Conservation (phyloP, 2,797 vertebrate species). For the Vireo griseus region DNA sequence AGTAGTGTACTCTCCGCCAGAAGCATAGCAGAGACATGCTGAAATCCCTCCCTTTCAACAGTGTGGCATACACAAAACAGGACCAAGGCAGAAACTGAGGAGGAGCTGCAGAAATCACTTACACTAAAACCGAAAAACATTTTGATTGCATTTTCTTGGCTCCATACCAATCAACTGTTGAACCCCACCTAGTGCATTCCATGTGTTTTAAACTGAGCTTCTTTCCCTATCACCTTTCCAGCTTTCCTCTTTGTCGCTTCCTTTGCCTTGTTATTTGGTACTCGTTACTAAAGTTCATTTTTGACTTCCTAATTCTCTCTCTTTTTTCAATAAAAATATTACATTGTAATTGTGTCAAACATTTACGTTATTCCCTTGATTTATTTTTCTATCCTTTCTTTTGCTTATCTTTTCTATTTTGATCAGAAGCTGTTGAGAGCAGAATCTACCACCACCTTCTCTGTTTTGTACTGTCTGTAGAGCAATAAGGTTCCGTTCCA, state of each 20-base stretch:
- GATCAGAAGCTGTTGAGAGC: background rate
- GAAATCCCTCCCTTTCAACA: background rate
- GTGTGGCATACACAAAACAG: background rate
- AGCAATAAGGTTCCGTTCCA: constrained; percentile 4
- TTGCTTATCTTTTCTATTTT: background rate
- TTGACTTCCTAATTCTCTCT: background rate
- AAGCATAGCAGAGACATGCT: background rate
- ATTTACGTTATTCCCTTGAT: background rate
- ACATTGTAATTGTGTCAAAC: background rate
- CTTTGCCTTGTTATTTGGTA: background rate
- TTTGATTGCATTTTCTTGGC: background rate
- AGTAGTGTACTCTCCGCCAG: background rate
- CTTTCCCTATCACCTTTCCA: background rate
- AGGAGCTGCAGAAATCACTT: background rate
- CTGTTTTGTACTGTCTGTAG: background rate
- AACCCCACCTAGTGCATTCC: background rate
- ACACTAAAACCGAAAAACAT: background rate
- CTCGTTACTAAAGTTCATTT: background rate
- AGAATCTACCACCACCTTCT: background rate
- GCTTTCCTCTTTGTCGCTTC: background rate
- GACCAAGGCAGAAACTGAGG: background rate
- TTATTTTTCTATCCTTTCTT: background rate
- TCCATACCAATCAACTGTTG: background rate
- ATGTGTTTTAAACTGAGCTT: background rate
- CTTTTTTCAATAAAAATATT: background rate